Base-by-base conservation (phyloP, 2,888 invertebrate genomes). In the Drosophila siamana region DNA sequence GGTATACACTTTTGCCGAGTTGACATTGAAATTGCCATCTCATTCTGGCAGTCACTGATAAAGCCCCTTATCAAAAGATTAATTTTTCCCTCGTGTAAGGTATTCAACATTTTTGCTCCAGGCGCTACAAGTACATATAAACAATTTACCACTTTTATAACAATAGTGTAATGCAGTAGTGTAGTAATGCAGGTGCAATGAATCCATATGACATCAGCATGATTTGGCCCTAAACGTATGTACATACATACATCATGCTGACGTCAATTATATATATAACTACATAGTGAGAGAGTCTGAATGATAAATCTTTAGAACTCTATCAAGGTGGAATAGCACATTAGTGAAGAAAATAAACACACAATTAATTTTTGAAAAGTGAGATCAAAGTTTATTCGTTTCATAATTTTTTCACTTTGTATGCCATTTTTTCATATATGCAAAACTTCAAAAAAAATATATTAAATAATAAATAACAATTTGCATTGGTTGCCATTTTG, bases 381-480 rank as follows among this genome's bases (percentile, higher is more conserved):
- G 80, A 80, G 81, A 79, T 82, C 86, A 85, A 83, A 78, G 69
- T 77, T 78, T 74, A 78, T 69, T 74, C 63, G 77, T 85, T 66
- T 79, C 63, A 76, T 74, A 55, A 69, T 85, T 60, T 85, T 60
- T 80, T 67, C 71, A 79, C 68, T 85, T 82, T 80, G 63, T 76
- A 76, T 73, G 64, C 64, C 59, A 59, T 50, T 64, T 76, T 52
- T 65, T 66, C 57, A 73, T 81, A 73, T 81, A 80, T 72, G 75
- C 78, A 68, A 79, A 79, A 66, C 70, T 68, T 63, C 41, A 76
- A 78, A 84, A 84, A 80, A 46, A 68, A 57, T 33, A 33, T 40
- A 79, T 85, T 82, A 82, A 80, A 82, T 86, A 82, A 82, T 82
- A 82, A 82, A 82, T 82, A 82, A 82, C 82, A 82, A 83, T 82